Percentiles rank a stretch among this genome's conserved stretches.
Evolutionary conservation across 2,797 vertebrate genomes (phyloP).

Genomic region (Poeciliopsis paucimaculata): DNA sequence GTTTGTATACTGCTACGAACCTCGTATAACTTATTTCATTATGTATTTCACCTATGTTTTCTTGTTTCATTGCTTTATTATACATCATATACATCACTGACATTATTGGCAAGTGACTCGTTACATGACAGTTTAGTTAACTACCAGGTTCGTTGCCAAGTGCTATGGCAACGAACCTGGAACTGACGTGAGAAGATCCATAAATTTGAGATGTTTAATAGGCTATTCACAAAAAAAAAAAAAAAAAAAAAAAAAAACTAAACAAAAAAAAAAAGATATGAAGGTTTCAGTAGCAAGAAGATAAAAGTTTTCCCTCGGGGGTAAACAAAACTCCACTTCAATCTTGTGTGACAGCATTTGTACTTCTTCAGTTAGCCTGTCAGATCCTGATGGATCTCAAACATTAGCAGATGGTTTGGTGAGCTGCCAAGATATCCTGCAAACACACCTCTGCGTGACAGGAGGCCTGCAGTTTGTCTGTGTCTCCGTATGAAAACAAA

Average conservation of each 20-base stretch:
- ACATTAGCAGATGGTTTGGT: not conserved
- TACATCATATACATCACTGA: not conserved
- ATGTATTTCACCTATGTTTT: not conserved
- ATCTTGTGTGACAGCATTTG: constrained; percentile 5
- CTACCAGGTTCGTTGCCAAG: too few relatives aligned
- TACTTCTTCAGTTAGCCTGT: not conserved
- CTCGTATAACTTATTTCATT: not conserved
- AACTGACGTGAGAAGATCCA: not conserved
- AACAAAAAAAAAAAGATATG: not conserved
- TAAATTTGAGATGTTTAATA: not conserved
- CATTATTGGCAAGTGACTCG: not conserved
- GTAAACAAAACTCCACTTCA: constrained; percentile 18
- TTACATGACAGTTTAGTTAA: not conserved
- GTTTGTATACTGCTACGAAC: not conserved
- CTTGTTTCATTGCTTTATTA: not conserved
- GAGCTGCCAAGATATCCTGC: constrained; percentile 1
- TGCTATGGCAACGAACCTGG: not conserved
- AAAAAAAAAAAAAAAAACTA: too few relatives aligned
- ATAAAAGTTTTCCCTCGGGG: constrained; percentile 14
- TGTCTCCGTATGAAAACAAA: not conserved
- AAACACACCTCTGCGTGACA: not conserved
- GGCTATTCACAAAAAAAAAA: not conserved
- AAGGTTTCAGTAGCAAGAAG: not conserved
- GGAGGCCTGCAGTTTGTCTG: rapidly evolving
- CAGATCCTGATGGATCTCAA: not conserved